phyloP scores from a whole-genome alignment of 2,888 invertebrate genomes.

The Lucinisca nassula region DNA sequence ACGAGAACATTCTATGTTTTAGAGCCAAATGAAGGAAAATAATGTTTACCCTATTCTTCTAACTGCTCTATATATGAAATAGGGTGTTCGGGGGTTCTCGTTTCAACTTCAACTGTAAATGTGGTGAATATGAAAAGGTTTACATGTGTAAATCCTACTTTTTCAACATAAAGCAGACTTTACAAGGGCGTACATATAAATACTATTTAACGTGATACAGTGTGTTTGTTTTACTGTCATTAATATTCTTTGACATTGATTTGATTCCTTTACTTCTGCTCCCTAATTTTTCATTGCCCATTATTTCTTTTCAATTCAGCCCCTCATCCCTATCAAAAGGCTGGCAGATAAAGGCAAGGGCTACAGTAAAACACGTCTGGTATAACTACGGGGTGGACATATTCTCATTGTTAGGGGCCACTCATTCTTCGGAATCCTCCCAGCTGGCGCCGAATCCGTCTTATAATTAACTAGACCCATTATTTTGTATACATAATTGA shows the following conservation, averaged over 20 bases:
- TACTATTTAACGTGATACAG: neutral
- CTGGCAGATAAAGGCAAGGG: conserved; percentile 13
- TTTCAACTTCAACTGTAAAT: neutral
- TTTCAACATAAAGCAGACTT: neutral
- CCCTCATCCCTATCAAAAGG: neutral
- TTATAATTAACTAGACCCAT: conserved; percentile 38
- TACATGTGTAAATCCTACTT: too few relatives aligned
- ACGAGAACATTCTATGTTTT: too few relatives aligned
- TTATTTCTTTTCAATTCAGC: neutral
- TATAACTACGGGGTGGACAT: conserved; percentile 31
- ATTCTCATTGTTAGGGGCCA: neutral
- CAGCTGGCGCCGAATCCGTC: conserved; percentile 44
- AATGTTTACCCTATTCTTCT: too few relatives aligned
- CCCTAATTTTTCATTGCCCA: neutral
- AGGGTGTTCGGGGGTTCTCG: neutral
- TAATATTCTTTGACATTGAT: neutral
- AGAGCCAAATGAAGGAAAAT: too few relatives aligned
- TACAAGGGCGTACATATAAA: neutral
- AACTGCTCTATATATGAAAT: too few relatives aligned
- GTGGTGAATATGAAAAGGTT: too few relatives aligned
- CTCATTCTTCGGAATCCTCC: conserved; percentile 2
- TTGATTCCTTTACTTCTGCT: neutral
- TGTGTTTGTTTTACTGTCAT: neutral
- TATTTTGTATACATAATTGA: conserved; percentile 36
- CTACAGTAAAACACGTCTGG: conserved; percentile 22